Conservation (phyloP, 2,888 invertebrate species). For the Troglohyphantes excavatus region DNA sequence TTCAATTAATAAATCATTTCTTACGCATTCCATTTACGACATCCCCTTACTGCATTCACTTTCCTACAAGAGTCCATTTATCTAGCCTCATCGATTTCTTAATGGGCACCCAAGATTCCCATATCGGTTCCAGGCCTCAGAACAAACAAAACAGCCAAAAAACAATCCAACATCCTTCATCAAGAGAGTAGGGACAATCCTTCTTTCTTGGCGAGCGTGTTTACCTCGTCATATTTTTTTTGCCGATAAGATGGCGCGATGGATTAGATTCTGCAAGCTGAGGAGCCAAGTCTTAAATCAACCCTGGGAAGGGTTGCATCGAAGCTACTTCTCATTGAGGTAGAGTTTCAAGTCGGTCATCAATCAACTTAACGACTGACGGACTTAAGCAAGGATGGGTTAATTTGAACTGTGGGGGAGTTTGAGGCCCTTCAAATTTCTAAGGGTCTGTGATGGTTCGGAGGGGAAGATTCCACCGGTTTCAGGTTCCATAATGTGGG, state of each 20-base stretch:
- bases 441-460: not conserved
- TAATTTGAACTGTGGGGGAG: not conserved
- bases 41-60: not conserved
- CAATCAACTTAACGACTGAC: not conserved
- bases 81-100: conserved; percentile 22
- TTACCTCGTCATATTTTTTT: too few species aligned
- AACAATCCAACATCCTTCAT: too few species aligned
- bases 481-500: not conserved
- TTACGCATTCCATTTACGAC: not conserved
- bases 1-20: not conserved
- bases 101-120: conserved; percentile 22
- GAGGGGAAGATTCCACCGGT: not conserved
- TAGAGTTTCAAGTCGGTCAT: not conserved
- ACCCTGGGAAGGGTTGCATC: not conserved
- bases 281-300: not conserved
- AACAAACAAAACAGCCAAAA: too few species aligned
- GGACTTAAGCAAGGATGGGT: conserved; percentile 5
- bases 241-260: too few species aligned
- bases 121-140: not conserved
- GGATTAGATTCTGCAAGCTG: not conserved
- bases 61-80: not conserved
- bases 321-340: not conserved
- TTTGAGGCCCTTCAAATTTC: not conserved
- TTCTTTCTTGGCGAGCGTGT: too few species aligned
- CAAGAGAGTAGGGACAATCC: too few species aligned